Conservation (phyloP, 2,797 vertebrate genomes). For the Chelidonichthys spinosus region DNA sequence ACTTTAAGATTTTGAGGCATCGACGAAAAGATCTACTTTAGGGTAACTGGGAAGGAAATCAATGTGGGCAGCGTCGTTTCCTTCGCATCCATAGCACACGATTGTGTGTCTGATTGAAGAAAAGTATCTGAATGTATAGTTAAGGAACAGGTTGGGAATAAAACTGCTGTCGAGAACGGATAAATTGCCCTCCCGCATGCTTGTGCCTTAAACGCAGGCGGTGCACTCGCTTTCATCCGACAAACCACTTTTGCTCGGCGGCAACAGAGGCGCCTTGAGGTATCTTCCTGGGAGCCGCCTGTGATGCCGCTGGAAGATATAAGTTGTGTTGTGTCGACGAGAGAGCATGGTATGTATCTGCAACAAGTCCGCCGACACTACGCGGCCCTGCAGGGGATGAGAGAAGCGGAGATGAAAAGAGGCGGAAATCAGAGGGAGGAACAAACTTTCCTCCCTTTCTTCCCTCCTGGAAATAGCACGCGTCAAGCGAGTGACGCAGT, state of each 20-base stretch:
- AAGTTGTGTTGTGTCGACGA: conserved; percentile 66
- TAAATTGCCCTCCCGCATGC: not conserved
- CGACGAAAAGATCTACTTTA: conserved; percentile 15
- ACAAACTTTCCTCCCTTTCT: conserved; percentile 63
- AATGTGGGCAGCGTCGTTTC: not conserved
- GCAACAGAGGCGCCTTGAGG: conserved; percentile 59
- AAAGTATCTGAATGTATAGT: not conserved
- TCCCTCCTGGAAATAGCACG: conserved; percentile 71
- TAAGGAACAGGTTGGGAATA: not conserved
- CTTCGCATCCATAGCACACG: not conserved
- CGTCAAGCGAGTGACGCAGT: conserved; percentile 66
- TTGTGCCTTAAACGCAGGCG: conserved; percentile 49
- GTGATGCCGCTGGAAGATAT: conserved; percentile 66
- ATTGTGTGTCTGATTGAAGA: not conserved
- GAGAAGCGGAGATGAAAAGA: conserved; percentile 69
- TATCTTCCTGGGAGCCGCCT: conserved; percentile 61
- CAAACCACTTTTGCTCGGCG: conserved; percentile 49
- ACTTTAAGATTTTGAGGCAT: not conserved
- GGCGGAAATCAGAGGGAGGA: conserved; percentile 69
- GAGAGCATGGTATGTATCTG: conserved; percentile 61
- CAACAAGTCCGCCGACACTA: conserved; percentile 68
- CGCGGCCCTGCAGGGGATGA: conserved; percentile 54
- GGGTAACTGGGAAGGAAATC: conserved; percentile 10
- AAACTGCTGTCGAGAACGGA: conserved; percentile 14
- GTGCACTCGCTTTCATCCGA: conserved; percentile 57